Conservation (phyloP, 2,113 vertebrate genomes). For the Bagarius yarrelli region DNA sequence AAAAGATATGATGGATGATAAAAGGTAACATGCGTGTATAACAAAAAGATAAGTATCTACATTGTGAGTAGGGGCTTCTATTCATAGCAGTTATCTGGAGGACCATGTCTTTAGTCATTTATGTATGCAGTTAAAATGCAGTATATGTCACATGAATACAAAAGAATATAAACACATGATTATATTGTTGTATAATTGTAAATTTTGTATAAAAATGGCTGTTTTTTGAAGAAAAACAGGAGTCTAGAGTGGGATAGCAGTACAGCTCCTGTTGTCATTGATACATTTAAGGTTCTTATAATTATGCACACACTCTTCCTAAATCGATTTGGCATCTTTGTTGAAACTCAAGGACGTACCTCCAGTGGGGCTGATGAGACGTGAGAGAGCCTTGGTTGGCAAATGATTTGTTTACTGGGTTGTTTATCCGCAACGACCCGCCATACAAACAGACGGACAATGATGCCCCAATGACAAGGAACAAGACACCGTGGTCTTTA, state of each 20-base stretch:
- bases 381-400: constrained; percentile 49
- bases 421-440: constrained; percentile 63
- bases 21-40: constrained; percentile 30
- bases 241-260: background rate
- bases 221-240: background rate
- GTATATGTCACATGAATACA: too few relatives aligned
- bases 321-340: constrained; percentile 72
- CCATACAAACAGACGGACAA: constrained; percentile 59
- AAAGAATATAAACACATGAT: constrained; percentile 1
- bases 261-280: constrained; percentile 39
- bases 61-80: background rate
- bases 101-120: background rate
- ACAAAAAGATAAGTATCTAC: constrained; percentile 38
- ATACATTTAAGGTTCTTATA: constrained; percentile 59
- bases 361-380: constrained; percentile 64
- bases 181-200: background rate
- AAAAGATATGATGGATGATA: constrained; percentile 30
- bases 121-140: constrained; percentile 7
- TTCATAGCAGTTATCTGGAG: constrained; percentile 28
- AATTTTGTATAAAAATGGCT: background rate
- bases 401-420: constrained; percentile 71
- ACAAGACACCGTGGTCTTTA: constrained; percentile 61
- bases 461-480: constrained; percentile 56
- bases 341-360: constrained; percentile 69
- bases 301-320: constrained; percentile 58